A percentile compares a stretch with the other conserved stretches of the same genome.
Evolutionary conservation across 2,797 vertebrate genomes (phyloP).

Genomic region (Spea hammondii): DNA sequence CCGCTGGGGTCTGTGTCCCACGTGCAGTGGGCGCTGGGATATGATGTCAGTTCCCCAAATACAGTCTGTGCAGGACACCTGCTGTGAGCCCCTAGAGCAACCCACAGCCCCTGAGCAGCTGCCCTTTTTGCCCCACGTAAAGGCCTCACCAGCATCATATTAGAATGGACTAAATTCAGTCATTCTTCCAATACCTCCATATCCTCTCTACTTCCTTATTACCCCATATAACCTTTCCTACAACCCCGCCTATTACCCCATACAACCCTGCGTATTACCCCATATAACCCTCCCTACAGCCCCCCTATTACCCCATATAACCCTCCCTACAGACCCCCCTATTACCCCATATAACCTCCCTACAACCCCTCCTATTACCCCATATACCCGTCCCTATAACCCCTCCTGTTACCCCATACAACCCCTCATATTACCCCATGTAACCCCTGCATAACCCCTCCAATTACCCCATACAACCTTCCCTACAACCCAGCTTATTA

Average conservation of each 20-base stretch:
- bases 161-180: no score
- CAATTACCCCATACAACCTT: background rate
- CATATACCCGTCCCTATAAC: background rate
- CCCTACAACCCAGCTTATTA: background rate
- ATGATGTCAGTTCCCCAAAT: no score
- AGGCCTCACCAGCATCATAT: no score
- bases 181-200: background rate
- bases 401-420: background rate
- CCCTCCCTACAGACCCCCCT: background rate
- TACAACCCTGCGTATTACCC: background rate
- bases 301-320: constrained; percentile 3
- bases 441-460: background rate
- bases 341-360: background rate
- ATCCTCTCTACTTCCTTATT: background rate
- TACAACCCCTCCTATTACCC: background rate
- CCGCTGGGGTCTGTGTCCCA: no score
- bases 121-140: no score
- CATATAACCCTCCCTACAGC: background rate
- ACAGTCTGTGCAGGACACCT: no score
- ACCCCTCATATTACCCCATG: background rate
- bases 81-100: no score
- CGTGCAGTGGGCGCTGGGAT: no score
- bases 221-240: constrained; percentile 2
- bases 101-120: no score
- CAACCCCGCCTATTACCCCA: background rate